Evolutionary conservation across 2,797 vertebrate species (phyloP), one percentile per base, ranked within the genome.

Genomic region (Dipus sagitta): DNA sequence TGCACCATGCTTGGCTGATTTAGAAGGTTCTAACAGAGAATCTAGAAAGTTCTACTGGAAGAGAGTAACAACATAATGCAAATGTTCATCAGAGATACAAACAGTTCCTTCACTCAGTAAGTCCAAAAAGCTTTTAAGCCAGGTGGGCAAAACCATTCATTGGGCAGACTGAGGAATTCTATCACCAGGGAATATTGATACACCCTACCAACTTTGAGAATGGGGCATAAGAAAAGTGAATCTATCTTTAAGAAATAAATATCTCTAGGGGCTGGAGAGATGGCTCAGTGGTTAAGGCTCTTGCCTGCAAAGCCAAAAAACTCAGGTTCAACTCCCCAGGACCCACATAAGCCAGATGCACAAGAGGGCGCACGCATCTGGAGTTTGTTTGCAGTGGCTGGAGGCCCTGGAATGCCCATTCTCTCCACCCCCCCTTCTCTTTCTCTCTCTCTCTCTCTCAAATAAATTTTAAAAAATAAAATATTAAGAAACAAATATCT

Each of bases 201-300:
- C 4, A 65, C 20, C 52, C 28, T 9, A 14, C 28, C 14, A 67
- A 75, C 52, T 88, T 67, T 71, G 58, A 93, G 34, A 90, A 92
- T 77, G 65, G 24, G 92, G 91, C 77, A 18, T 47, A 52, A 47
- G 54, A 79, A 87, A 88, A 52, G 72, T 38, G 23, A 88, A 30
- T 52, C 58, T 70, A 52, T 60, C 47, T 86, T 95, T 60, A 95
- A 92, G 90, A 92, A 81, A 88, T 26, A 94, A 84, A 52, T 42
- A 54, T 26, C 91, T 38, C 38, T 38, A 38, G 14, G 52, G 52
- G 52, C 52, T 54, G 52, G 52, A 54, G 52, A 54, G 52, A 54
- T 54, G 52, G 52, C 52, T 54, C 9, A 54, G 52, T 7, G 14
- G 9, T 54, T 54, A 54, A 54, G 52, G 52, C 52, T 11, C 52